Evolutionary conservation across 2,797 vertebrate genomes (phyloP), one percentile per base, ranked within the genome.

Genomic region (Huso huso): DNA sequence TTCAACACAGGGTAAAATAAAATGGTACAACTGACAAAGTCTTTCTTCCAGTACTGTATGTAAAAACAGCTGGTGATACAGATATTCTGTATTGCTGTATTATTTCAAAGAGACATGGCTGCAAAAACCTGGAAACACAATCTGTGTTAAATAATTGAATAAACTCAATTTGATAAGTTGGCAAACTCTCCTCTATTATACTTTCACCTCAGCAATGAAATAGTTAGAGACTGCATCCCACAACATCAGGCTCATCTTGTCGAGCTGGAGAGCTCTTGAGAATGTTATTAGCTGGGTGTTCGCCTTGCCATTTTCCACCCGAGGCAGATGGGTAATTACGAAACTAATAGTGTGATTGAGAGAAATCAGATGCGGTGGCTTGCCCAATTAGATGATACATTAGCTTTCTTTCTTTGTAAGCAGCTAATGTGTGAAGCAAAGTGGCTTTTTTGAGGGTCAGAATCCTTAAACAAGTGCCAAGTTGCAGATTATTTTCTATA

Each of bases 291-390:
- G 93, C 94, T 95, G 94, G 93, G 95, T 94, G 93, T 93, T 94
- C 90, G 94, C 93, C 93, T 96, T 94, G 92, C 94, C 89, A 91
- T 90, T 93, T 93, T 93, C 91, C 92, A 91, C 89, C 91, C 86
- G 93, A 96, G 94, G 95, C 95, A 97, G 96, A 97, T 97, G 95
- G 94, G 95, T 98, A 98, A 98, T 98, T 98, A 97, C 94, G 92
- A 93, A 95, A 93, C 95, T 98, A 97, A 97, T 97, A 97, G 95
- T 96, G 93, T 95, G 94, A 95, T 95, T 94, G 93, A 94, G 93
- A 93, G 93, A 97, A 95, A 96, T 94, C 93, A 95, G 93, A 95
- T 94, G 94, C 94, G 93, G 94, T 93, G 94, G 93, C 94, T 95
- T 91, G 93, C 92, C 95, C 95, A 96, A 98, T 96, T 96, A 98